These are phyloP conservation scores for Arctia plantaginis DNA, from an alignment of 2,888 invertebrate genomes.

Conservation along the genomic window DNA sequence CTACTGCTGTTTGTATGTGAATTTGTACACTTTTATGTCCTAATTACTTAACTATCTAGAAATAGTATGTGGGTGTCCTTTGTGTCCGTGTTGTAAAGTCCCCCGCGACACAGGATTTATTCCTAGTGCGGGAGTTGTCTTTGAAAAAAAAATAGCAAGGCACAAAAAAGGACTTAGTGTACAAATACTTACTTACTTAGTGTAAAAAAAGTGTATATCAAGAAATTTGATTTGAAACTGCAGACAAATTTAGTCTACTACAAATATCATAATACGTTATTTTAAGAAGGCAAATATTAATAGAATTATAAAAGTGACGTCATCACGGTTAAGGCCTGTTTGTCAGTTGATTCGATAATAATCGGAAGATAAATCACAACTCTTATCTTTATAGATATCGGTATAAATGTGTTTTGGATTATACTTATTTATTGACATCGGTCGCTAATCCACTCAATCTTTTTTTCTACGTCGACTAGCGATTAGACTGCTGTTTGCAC, in stretches of 20 bases:
- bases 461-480: neutral
- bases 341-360: neutral
- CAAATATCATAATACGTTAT: neutral
- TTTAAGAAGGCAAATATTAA: neutral
- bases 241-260: neutral
- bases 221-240: too few relatives aligned
- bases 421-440: conserved; percentile 1
- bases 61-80: too few relatives aligned
- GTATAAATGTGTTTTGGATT: neutral
- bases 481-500: neutral
- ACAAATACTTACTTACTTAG: too few relatives aligned
- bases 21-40: too few relatives aligned
- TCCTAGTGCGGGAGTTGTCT: too few relatives aligned
- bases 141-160: too few relatives aligned
- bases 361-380: neutral
- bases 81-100: too few relatives aligned
- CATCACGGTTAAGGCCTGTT: neutral
- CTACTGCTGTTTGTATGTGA: too few relatives aligned
- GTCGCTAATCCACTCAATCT: neutral
- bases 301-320: neutral
- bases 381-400: neutral
- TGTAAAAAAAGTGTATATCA: too few relatives aligned
- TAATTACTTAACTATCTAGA: too few relatives aligned
- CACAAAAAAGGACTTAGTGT: too few relatives aligned
- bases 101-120: too few relatives aligned